phyloP scores from a whole-genome alignment of 2,888 invertebrate species.

The Brachyopa scutellaris region DNA sequence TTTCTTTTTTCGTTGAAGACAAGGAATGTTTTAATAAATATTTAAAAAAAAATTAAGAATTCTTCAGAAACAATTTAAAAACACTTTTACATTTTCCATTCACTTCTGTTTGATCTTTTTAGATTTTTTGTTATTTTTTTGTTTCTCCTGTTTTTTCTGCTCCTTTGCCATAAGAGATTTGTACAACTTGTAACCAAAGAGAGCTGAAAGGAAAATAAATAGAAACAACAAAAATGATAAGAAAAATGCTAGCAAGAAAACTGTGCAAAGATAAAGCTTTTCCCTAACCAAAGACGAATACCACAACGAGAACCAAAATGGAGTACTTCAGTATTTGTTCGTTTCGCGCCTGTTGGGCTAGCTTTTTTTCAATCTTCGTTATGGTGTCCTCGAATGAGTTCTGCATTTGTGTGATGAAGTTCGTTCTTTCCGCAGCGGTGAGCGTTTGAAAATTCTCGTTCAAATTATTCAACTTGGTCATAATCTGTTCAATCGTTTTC shows the following conservation, averaged over 20 bases:
- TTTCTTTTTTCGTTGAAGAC: constrained; percentile 55
- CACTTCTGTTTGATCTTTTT: constrained; percentile 87
- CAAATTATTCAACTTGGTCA: constrained; percentile 74
- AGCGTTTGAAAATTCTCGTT: constrained; percentile 76
- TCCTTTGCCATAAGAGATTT: constrained; percentile 90
- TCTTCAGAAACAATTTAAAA: constrained; percentile 11
- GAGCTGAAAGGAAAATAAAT: constrained; percentile 91
- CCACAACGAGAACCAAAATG: constrained; percentile 74
- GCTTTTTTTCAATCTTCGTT: constrained; percentile 75
- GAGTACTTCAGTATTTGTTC: constrained; percentile 77
- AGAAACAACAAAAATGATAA: constrained; percentile 34
- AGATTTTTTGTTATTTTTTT: constrained; percentile 87
- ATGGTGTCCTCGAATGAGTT: constrained; percentile 76
- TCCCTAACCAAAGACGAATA: constrained; percentile 77
- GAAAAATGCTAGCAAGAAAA: too few relatives aligned
- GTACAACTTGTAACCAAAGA: constrained; percentile 93
- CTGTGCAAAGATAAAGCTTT: neutral
- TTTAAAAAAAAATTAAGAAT: constrained; percentile 4
- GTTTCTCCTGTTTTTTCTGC: constrained; percentile 90
- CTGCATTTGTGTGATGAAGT: constrained; percentile 78
- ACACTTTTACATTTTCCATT: constrained; percentile 39
- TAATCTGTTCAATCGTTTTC: constrained; percentile 75
- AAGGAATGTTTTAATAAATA: constrained; percentile 60
- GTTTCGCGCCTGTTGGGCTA: constrained; percentile 75
- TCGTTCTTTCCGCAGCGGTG: constrained; percentile 74